Base-by-base conservation (phyloP, 2,888 invertebrate species). In the Drosophila pseudotakahashii region DNA sequence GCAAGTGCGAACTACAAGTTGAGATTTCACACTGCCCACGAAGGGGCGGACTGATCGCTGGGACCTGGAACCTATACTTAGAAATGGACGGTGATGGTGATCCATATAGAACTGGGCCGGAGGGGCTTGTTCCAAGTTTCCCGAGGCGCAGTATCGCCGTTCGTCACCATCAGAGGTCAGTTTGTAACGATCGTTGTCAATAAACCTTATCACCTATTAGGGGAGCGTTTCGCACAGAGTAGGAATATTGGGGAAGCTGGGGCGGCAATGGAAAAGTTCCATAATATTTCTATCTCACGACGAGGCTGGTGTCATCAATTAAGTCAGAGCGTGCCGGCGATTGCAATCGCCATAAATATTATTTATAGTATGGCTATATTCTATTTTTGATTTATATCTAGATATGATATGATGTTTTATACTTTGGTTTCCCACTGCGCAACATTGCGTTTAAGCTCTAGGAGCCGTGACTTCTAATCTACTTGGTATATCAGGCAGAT, bases 171-270 rank as follows among this genome's bases (percentile, higher is more conserved):
- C 48, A 48, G 37, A 14, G 54, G 73, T 73, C 73, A 67, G 48
- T 51, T 75, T 76, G 72, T 71, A 69, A 69, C 66, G 81, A 69
- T 68, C 74, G 34, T 50, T 73, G 88, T 79, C 86, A 88, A 83
- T 80, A 88, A 86, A 78, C 74, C 83, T 88, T 88, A 88, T 83
- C 83, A 82, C 68, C 66, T 73, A 62, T 51, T 66, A 72, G 61
- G 64, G 50, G 51, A 67, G 67, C 57, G 55, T 23, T 53, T 52
- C 45, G 54, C 39, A 26, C 11, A 60, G 7, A 14, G 19, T 26
- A 16, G 41, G 48, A 34, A 13, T 14, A 62, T 45, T 32, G 55
- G 45, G 45, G 60, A 57, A 53, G 63, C 75, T 72, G 45, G 50
- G 50, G 39, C 50, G 42, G 42, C 69, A 79, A 66, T 81, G 72